Base-by-base conservation (phyloP, 2,113 vertebrate genomes). In the Eretmochelys imbricata region DNA sequence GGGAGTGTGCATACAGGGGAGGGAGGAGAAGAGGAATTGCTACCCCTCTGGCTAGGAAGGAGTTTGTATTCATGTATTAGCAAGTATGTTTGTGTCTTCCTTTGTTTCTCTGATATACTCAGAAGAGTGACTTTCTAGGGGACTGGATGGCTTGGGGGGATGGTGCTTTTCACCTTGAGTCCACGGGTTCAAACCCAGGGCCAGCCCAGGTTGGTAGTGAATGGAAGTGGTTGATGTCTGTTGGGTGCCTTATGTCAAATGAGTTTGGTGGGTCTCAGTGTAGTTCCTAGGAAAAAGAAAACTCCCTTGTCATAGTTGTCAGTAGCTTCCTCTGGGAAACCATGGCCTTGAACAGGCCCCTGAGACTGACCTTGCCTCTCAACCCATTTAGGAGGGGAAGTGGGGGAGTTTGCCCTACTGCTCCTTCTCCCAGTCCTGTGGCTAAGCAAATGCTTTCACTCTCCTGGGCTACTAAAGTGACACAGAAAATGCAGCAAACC, bases 311-410 rank as follows among this genome's bases (percentile, higher is more conserved):
- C 16, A 16, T n/a, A 17, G 8, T 65, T 35, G 31, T 16, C 31
- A 62, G 16, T 7, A 89, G 54, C 46, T 86, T 69, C 50, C 31
- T 59, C 88, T 53, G 83, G 35, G 85, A 54, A 79, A 65, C 88
- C 82, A 75, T 2, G 78, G 62, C 8, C 29, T 57, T 48, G 19
- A 29, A 86, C 10, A 65, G 46, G 49, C 50, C 46, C 29, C 87
- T 48, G 69, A 82, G 85, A 92, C 16, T 16, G 29, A 35, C 9
- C 53, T 85, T 86, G 14, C 1, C 48, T 38, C 1, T 0, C 25
- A 6, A 3, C 10, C 10, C 0, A 0, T 9, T 50, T 38, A 82
- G 14, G 54, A 89, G 91, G 19, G 0, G 0, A 83, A 84, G 85
- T 79, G 20, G 81, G 4, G 69, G 35, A 79, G 69, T 2, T 10